These are phyloP conservation scores for Agraylea sexmaculata DNA, from an alignment of 1,140 invertebrate genomes.

Conservation along the genomic window DNA sequence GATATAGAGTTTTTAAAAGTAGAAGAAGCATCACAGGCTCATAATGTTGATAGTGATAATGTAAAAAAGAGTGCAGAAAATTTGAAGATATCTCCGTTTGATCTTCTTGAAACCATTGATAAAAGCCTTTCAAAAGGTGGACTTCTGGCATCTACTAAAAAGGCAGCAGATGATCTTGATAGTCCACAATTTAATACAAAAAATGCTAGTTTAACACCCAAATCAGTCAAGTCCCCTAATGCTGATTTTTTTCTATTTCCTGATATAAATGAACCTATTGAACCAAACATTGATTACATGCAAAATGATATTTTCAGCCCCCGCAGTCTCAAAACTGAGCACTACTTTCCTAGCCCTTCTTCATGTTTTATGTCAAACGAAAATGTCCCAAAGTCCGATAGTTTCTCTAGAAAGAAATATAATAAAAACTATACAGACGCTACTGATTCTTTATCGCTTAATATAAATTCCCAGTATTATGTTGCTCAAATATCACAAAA, in stretches of 20 bases:
- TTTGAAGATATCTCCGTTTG: conserved; percentile 11
- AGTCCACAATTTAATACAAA: conserved; percentile 16
- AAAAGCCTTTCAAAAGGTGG: conserved; percentile 13
- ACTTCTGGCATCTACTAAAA: conserved; percentile 3
- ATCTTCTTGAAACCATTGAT: conserved; percentile 15
- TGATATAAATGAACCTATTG: conserved; percentile 7
- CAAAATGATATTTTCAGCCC: conserved; percentile 9
- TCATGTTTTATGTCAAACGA: conserved; percentile 8
- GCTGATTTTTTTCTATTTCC: conserved; percentile 13
- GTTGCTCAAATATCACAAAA: too few relatives aligned
- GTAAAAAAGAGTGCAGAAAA: conserved; percentile 3
- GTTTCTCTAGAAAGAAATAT: conserved; percentile 13
- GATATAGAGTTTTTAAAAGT: not conserved
- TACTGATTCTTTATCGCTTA: too few relatives aligned
- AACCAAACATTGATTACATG: conserved; percentile 5
- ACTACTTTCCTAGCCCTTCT: conserved; percentile 5
- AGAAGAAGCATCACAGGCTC: not conserved
- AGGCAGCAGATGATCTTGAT: not conserved
- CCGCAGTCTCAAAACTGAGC: conserved; percentile 10
- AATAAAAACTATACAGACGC: too few relatives aligned
- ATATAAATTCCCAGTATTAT: too few relatives aligned
- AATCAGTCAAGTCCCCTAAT: conserved; percentile 14
- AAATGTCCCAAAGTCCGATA: conserved; percentile 11
- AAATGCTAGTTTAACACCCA: conserved; percentile 16
- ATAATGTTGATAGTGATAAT: not conserved